phyloP scores from a whole-genome alignment of 2,888 invertebrate species.

The Lasioglossum vierecki region DNA sequence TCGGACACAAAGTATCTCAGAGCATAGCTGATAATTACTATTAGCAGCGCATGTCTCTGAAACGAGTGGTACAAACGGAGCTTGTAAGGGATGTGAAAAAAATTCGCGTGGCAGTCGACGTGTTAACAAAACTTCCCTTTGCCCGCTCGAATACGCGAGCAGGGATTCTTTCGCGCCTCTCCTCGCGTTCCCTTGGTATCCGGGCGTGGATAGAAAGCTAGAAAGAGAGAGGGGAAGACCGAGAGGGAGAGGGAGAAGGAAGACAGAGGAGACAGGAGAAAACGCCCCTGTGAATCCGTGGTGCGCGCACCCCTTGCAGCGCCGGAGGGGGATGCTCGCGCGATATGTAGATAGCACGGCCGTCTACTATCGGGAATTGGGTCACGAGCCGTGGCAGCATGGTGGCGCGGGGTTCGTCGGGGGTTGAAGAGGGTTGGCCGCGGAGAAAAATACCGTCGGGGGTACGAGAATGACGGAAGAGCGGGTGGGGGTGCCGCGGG shows the following conservation, averaged over 20 bases:
- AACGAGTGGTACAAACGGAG: not conserved
- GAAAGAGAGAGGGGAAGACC: not conserved
- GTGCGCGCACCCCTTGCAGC: constrained; percentile 44
- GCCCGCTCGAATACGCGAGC: not conserved
- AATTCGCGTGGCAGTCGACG: not conserved
- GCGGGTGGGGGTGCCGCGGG: constrained; percentile 29
- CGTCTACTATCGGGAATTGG: constrained; percentile 65
- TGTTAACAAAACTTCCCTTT: constrained; percentile 35
- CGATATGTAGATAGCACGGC: constrained; percentile 53
- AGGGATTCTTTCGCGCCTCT: not conserved
- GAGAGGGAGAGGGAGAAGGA: not conserved
- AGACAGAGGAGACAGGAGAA: constrained; percentile 33
- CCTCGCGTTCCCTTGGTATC: not conserved
- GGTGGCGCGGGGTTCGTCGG: not conserved
- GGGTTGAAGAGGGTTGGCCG: not conserved
- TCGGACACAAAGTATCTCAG: not conserved
- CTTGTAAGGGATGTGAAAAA: not conserved
- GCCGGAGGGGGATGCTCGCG: constrained; percentile 38
- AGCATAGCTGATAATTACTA: not conserved
- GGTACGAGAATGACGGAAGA: constrained; percentile 56
- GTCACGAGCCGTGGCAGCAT: constrained; percentile 61
- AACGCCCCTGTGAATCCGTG: constrained; percentile 50
- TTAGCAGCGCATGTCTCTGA: not conserved
- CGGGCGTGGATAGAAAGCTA: not conserved
- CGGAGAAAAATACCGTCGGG: constrained; percentile 58